A percentile compares a stretch with the other conserved stretches of the same genome.
Conservation (phyloP, 2,113 vertebrate species). For the Heteronetta atricapilla region DNA sequence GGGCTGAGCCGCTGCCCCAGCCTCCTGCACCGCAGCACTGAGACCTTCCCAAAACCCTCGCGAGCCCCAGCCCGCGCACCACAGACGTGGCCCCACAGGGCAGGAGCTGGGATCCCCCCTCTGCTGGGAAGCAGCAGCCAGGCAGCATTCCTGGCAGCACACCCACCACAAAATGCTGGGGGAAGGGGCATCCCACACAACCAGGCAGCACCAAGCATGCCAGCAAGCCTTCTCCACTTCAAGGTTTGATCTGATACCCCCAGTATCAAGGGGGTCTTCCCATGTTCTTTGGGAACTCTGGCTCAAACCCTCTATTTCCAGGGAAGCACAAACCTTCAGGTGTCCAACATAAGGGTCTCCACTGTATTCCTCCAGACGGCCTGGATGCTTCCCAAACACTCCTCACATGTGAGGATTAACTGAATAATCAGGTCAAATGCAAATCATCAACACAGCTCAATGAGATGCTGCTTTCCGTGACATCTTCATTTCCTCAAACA, state of each 20-base stretch:
- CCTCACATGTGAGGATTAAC: neutral
- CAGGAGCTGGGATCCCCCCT: neutral
- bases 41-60: fast-evolving
- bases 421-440: neutral
- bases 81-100: fast-evolving
- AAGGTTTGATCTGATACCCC: neutral
- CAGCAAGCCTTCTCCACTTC: fast-evolving
- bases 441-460: neutral
- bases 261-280: neutral
- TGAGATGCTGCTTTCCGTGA: neutral
- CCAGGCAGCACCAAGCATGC: neutral
- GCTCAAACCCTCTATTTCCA: neutral
- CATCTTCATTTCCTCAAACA: neutral
- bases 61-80: fast-evolving
- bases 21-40: neutral
- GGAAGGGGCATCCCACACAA: fast-evolving
- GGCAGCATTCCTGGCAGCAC: fast-evolving
- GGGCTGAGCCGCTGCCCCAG: too few relatives aligned
- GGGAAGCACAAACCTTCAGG: neutral
- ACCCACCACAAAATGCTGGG: neutral
- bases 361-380: neutral
- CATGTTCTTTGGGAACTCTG: neutral
- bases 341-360: neutral
- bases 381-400: neutral
- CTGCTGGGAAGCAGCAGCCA: too few relatives aligned